Evolutionary conservation across 2,113 vertebrate genomes (phyloP).

Genomic region (Cyprinus carpio): DNA sequence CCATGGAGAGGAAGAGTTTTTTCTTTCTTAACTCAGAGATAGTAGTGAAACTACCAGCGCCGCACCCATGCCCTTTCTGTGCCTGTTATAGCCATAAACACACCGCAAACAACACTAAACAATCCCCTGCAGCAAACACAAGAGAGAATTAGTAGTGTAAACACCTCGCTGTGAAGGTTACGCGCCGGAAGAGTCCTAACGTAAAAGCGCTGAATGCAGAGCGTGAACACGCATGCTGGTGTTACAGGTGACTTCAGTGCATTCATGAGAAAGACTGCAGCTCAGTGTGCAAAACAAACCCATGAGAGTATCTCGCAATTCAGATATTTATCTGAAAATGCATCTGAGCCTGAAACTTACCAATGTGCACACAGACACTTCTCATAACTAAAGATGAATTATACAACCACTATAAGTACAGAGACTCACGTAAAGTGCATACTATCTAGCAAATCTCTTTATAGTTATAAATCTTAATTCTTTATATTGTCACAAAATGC

Average conservation of each 20-base stretch:
- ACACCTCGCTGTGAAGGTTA: slow-evolving; percentile 1
- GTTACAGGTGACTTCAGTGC: slow-evolving; percentile 10
- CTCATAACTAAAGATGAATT: background rate
- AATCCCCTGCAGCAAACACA: background rate
- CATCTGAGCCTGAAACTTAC: background rate
- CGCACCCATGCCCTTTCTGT: slow-evolving; percentile 43
- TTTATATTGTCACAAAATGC: background rate
- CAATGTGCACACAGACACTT: background rate
- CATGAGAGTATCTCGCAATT: background rate
- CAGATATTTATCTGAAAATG: background rate
- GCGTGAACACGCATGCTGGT: background rate
- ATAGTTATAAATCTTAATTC: background rate
- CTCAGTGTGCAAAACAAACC: background rate
- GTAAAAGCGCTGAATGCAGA: background rate
- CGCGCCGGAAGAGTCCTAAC: background rate
- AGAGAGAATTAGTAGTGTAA: slow-evolving; percentile 22
- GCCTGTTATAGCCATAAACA: slow-evolving; percentile 30
- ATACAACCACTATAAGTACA: background rate
- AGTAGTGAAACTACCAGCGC: slow-evolving; percentile 36
- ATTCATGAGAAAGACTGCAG: background rate
- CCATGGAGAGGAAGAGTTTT: slow-evolving; percentile 31
- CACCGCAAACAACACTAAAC: slow-evolving; percentile 36
- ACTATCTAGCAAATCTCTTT: background rate
- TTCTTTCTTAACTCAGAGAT: slow-evolving; percentile 41
- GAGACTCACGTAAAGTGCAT: background rate